Base-by-base conservation (phyloP, 2,797 vertebrate genomes). In the Alcedo atthis region DNA sequence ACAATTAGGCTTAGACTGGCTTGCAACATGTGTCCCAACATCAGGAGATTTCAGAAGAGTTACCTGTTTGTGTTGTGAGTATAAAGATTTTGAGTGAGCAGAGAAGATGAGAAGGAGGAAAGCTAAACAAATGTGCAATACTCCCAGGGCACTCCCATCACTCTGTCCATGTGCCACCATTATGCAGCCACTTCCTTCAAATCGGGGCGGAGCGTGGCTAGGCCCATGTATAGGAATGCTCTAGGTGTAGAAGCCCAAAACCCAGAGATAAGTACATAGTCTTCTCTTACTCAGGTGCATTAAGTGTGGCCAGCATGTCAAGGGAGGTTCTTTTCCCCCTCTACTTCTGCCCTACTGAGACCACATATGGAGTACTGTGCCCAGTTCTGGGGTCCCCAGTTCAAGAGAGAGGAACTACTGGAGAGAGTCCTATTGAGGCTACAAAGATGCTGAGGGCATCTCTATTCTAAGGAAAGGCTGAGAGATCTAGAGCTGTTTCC, bases 91-190 rank as follows among this genome's bases (percentile, higher is more conserved):
- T 5, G 20, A 35, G 35, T 6, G 54, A 75, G 22, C 45, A 53
- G 46, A 42, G 33, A 57, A 46, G 55, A 30, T 20, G 67, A 49
- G 62, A 28, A 46, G 32, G 26, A 69, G 49, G 55, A 25, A 51
- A 51, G 46, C 40, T 5, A 21, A 77, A 78, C 1, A 1, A 22
- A 26, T 1, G 35, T 45, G 15, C 48, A 79, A 0, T 2, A 9
- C 4, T 42, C 37, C 15, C 37, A 28, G 7, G 12, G 53, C 53
- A 6, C 51, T 45, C 6, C 40, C 1, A 4, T 8, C 37, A 2
- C 32, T 51, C 25, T 46, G 46, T 37, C 32, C 32, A 3, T 2
- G 1, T 0, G 3, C 22, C 0, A 4, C 33, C 21, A 49, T 45
- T 8, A 16, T 32, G 30, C 64, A 8, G 30, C 22, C 32, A 48